Base-by-base conservation (phyloP, 1,140 invertebrate species). In the Heterodera carotae region DNA sequence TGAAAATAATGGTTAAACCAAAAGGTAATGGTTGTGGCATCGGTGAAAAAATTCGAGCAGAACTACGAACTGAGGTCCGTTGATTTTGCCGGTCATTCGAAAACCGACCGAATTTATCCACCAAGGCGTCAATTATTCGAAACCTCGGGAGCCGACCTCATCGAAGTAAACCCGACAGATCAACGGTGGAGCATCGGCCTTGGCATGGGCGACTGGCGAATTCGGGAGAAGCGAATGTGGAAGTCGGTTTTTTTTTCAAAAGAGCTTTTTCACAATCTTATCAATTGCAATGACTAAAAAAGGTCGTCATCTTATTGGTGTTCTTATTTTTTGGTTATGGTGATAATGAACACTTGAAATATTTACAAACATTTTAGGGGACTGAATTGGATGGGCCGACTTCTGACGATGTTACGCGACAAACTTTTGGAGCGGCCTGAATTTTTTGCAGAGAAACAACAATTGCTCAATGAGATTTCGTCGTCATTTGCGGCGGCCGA, bases 141-240 rank as follows among this genome's bases (percentile, higher is more conserved):
- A 43, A 78, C 77, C 10, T 31, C 59, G 27, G 77, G 68, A 7
- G 68, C 76, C 29, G 60, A 68, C 34, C 31, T 78, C 18, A 48
- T 78, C 48, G 77, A 78, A 79, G 78, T 66, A 10, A 78, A 67
- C 48, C 77, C 77, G 12, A 69, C 77, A n/a, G 77, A 78, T 71
- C 29, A 53, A 27, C 76, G 77, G 22, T 78, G 77, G 77, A 70
- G 77, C 29, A 79, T 78, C 39, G 77, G 77, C 12, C 31, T 78
- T 10, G 36, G 34, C 43, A 77, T 78, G 60, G 77, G 71, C 72
- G 56, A 53, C 31, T 39, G 36, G 67, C 22, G 48, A 15, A 25
- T 78, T 69, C 62, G 76, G 15, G 77, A 78, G 60, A 77, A 80
- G 60, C 34, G 18, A 27, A 25, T 56, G 33, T 78, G 77, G 77